Evolutionary conservation across 1,140 invertebrate genomes (phyloP), one percentile per base, ranked within the genome.

Genomic region (Microplitis mediator): DNA sequence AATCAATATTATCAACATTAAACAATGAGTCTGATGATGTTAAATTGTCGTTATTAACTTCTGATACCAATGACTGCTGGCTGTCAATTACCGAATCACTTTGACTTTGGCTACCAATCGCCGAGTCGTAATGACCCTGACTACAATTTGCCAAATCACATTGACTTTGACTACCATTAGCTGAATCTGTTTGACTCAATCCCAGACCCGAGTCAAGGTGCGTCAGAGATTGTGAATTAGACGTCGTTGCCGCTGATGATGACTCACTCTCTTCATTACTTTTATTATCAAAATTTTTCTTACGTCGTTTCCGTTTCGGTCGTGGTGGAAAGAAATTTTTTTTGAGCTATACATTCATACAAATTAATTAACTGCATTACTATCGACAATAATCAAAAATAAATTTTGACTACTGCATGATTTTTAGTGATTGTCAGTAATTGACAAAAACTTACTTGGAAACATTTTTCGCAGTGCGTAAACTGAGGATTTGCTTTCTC

Each of bases 391-490:
- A 45, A 45, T 45, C 39, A 45, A 45, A 45, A 9, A 45, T 45
- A 9, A 5, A 9, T 45, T 45, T 16, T 56, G 52, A 16, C n/a
- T 56, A 56, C n/a, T 54, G n/a, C 16, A n/a, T 56, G 14, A 56
- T 14, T 56, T 45, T 45, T 45, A 9, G 39, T 45, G 11, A 45
- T 60, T 75, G 34, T 52, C 51, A 69, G 74, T 23, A 1, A 50
- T 16, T 13, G 63, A 76, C 72, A 75, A 65, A 16, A 71, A 71
- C 50, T 75, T 79, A 91, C 90, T 89, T 91, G 88, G 79, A 89
- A 92, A 79, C 91, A 92, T 82, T 90, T 90, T 82, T 91, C 88
- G 82, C 91, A 93, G 83, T 90, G 92, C 52, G 89, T 85, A 80
- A 89, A 92, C 39, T 89, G 79, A 31, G 90, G 90, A 85, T 91